These are phyloP conservation scores for Hydrozoanthus tunicans DNA, from an alignment of 64 coral and sea anemone genomes.

Conservation along the genomic window DNA sequence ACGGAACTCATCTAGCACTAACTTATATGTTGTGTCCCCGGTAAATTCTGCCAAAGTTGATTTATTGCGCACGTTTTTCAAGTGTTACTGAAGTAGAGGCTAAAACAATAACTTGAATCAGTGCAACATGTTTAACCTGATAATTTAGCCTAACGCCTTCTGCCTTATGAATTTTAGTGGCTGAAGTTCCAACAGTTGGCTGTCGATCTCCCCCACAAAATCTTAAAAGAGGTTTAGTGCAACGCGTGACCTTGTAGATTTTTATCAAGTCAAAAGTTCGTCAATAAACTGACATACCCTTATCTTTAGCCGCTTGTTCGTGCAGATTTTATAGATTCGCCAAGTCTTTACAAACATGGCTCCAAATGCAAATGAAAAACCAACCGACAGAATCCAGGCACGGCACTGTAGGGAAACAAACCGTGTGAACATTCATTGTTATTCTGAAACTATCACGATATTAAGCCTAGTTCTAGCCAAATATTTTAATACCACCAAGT, in stretches of 20 bases:
- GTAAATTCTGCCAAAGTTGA: too few species aligned
- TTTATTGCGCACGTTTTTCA: too few species aligned
- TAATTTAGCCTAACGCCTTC: too few species aligned
- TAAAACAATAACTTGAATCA: too few species aligned
- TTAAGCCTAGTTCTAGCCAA: too few species aligned
- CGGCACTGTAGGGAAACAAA: slow-evolving; percentile 52
- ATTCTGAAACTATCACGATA: not conserved
- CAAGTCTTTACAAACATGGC: slow-evolving; percentile 90
- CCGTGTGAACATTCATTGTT: not conserved
- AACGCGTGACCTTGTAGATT: not conserved
- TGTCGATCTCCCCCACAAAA: not conserved
- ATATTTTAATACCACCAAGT: too few species aligned
- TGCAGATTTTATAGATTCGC: slow-evolving; percentile 92
- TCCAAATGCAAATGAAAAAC: slow-evolving; percentile 87
- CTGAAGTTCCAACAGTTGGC: too few species aligned
- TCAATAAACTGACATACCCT: slow-evolving; percentile 54
- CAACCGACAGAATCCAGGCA: slow-evolving; percentile 75
- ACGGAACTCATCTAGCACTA: too few species aligned
- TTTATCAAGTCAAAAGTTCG: not conserved
- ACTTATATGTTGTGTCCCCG: too few species aligned
- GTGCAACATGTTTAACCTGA: too few species aligned
- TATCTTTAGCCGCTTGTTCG: slow-evolving; percentile 69
- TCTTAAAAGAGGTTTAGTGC: not conserved
- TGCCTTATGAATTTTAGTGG: too few species aligned
- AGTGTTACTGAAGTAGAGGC: too few species aligned